Evolutionary conservation across 2,797 vertebrate species (phyloP).

Genomic region (Cetoscarus ocellatus): DNA sequence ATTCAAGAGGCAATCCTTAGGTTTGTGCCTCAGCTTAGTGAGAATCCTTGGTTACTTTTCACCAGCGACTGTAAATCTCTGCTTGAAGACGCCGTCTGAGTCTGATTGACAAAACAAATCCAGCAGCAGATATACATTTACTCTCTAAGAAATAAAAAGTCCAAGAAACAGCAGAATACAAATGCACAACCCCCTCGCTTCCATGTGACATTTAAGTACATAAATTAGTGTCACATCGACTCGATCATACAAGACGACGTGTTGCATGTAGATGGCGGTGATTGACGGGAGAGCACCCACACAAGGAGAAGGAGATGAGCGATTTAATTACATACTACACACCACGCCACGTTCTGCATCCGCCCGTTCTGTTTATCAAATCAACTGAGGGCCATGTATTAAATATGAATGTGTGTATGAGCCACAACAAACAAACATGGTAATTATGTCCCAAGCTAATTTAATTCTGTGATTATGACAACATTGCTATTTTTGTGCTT

Average conservation of each 20-base stretch:
- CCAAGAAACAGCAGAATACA: slow-evolving; percentile 65
- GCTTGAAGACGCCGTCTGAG: background rate
- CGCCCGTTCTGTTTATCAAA: slow-evolving; percentile 81
- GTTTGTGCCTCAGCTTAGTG: background rate
- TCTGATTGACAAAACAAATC: slow-evolving; percentile 16
- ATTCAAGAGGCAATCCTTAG: background rate
- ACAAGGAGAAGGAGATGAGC: slow-evolving; percentile 78
- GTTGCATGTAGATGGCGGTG: slow-evolving; percentile 79
- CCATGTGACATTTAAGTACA: slow-evolving; percentile 83
- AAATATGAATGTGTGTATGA: slow-evolving; percentile 84
- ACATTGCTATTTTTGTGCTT: slow-evolving; percentile 77
- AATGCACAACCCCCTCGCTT: slow-evolving; percentile 71
- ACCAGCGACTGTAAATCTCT: background rate
- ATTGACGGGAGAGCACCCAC: slow-evolving; percentile 80
- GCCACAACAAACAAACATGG: slow-evolving; percentile 85
- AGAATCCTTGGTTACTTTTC: background rate
- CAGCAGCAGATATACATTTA: slow-evolving; percentile 31
- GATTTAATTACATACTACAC: slow-evolving; percentile 82
- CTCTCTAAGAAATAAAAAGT: slow-evolving; percentile 65
- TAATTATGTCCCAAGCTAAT: slow-evolving; percentile 88
- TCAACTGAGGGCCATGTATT: slow-evolving; percentile 80
- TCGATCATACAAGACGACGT: slow-evolving; percentile 74
- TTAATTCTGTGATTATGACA: slow-evolving; percentile 84
- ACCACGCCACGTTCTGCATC: slow-evolving; percentile 70
- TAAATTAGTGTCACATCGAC: slow-evolving; percentile 82